Base-by-base conservation (phyloP, 2,113 vertebrate genomes). In the Tupaia chinensis region DNA sequence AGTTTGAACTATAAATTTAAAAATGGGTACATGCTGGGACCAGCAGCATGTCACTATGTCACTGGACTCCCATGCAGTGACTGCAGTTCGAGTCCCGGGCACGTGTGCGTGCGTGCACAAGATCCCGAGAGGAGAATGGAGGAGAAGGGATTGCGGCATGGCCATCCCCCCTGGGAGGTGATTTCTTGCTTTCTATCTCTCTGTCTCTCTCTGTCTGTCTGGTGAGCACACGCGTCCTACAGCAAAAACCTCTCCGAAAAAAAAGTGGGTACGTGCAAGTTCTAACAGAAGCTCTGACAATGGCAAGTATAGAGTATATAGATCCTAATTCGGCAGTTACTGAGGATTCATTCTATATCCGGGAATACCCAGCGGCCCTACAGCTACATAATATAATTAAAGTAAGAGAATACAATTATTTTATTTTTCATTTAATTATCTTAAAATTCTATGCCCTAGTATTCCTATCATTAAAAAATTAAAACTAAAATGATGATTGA, bases 391-490 rank as follows among this genome's bases (percentile, higher is more conserved):
- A 58, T 3, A 69, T 9, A 63, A 27, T 89, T 82, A 63, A 63
- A 73, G 44, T 66, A 66, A 89, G 29, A 68, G 34, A 84, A 84
- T 74, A 81, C 44, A 10, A 54, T 56, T 34, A 44, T 25, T 83
- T 95, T 54, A 8, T 69, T 86, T 91, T 94, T 92, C 27, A 70
- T 94, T n/a, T 85, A 34, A 77, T 72, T 68, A 54, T 22, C 22
- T n/a, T 11, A 6, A 65, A 85, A 74, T 77, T 70, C 63, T 78
- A 69, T 78, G 85, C 2, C 60, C 20, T 74, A 66, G 14, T 65
- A 60, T 91, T 89, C 25, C 5, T 88, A 78, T 73, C 13, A 81
- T 27, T 81, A 82, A 82, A 77, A 65, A 91, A 79, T 53, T 10
- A 77, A 89, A 72, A 73, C 25, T 27, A 19, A 85, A 70, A 69